Conservation (phyloP, 2,888 invertebrate species). For the Ophion costatus region DNA sequence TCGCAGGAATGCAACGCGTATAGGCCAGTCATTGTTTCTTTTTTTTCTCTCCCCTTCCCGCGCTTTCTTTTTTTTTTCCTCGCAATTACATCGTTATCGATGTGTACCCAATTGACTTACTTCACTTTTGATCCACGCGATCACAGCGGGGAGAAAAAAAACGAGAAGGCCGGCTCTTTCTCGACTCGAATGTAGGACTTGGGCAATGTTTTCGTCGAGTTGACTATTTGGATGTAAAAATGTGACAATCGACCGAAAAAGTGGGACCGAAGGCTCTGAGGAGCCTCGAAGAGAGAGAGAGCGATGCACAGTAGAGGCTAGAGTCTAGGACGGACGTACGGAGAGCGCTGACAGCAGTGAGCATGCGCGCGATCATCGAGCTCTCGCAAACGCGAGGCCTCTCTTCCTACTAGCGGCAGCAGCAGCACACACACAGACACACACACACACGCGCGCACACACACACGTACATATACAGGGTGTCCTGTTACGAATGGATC, state of each 20-base stretch:
- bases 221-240: not conserved
- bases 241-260: not conserved
- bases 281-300: conserved; percentile 5
- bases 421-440: conserved; percentile 24
- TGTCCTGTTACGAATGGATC: no score
- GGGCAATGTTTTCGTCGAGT: not conserved
- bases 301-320: no score
- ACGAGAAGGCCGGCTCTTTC: not conserved
- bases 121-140: no score
- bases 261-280: not conserved
- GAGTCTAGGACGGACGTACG: conserved; percentile 37
- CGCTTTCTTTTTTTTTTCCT: not conserved
- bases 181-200: not conserved
- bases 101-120: no score
- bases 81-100: not conserved
- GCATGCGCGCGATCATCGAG: conserved; percentile 70
- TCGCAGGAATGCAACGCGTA: conserved; percentile 54
- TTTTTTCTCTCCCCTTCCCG: not conserved
- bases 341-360: conserved; percentile 48
- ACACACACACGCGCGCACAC: conserved; percentile 27
- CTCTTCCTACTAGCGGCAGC: conserved; percentile 55
- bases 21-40: not conserved
- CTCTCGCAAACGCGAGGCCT: conserved; percentile 58
- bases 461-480: no score
- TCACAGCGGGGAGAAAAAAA: not conserved